phyloP scores from a whole-genome alignment of 2,797 vertebrate species.

The Paguma larvata region DNA sequence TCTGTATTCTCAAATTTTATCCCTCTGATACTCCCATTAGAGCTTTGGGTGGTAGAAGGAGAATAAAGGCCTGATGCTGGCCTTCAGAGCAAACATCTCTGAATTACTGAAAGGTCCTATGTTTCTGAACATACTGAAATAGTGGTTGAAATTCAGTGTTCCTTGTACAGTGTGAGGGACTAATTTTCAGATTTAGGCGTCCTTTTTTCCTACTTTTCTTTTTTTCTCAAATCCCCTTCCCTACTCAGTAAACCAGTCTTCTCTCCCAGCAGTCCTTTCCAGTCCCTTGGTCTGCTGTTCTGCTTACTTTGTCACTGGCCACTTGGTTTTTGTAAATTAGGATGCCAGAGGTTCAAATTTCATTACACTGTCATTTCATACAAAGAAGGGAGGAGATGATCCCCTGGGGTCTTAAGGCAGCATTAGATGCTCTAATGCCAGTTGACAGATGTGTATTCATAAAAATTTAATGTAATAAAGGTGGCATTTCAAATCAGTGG shows the following conservation, averaged over 20 bases:
- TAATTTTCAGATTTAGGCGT: not conserved
- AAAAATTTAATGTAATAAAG: not conserved
- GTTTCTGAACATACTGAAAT: not conserved
- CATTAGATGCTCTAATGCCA: not conserved
- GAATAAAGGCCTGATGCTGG: not conserved
- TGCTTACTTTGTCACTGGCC: not conserved
- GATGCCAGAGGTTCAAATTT: slow-evolving; percentile 25
- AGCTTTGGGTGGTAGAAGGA: not conserved
- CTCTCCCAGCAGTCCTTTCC: not conserved
- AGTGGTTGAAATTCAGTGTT: slow-evolving; percentile 17
- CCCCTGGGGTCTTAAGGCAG: not conserved
- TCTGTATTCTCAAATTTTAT: not conserved
- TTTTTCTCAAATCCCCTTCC: not conserved
- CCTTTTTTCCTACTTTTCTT: not conserved
- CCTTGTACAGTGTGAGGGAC: not conserved
- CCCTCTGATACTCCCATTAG: not conserved
- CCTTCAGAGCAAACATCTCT: not conserved
- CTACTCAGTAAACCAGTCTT: not conserved
- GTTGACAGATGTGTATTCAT: not conserved
- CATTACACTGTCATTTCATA: not conserved
- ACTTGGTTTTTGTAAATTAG: not conserved
- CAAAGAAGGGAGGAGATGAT: not conserved
- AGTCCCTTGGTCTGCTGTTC: not conserved
- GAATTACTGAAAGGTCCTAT: not conserved
- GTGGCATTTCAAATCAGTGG: not conserved